Evolutionary conservation across 2,797 vertebrate species (phyloP), one percentile per base, ranked within the genome.

Genomic region (Trematomus bernacchii): DNA sequence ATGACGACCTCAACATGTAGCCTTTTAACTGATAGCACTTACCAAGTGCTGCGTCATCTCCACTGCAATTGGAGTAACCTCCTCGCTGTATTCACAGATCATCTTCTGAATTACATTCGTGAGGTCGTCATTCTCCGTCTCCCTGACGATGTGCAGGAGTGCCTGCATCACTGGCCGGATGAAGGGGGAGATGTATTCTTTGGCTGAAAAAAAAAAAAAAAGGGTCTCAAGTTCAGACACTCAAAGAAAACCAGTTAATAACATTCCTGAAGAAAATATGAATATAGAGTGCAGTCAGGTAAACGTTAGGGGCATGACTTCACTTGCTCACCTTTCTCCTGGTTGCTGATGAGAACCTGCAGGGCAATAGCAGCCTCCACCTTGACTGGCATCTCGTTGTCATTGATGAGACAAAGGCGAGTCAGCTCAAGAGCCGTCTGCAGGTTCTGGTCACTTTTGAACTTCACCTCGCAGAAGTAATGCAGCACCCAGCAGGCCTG

Each of bases 41-140:
- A 99, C 98, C 96, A 99, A 94, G 92, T 99, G 98, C 85, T 99
- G 98, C 1, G 98, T 99, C 98, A 99, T 99, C 93, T 99, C 98
- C 80, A 99, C 98, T 40, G 98, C 98, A 78, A 99, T 99, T 40
- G 98, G 98, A 58, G 98, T 99, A 91, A 99, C 98, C 91, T 99
- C 98, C 92, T 99, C 98, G 55, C 98, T 99, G 93, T 99, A 99
- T 94, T 99, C 97, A 87, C 98, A 99, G 92, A 99, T 99, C 98
- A 99, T 99, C 93, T 99, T 99, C 93, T 99, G 98, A 87, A 99
- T 99, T 88, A 99, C 98, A 85, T 98, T 99, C 73, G 98, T 99
- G 84, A 99, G 98, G 90, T 99, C 98, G 70, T 99, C 98, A 44
- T 99, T 99, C 94, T 99, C 98, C 0, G 98, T 99, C 92, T 99